Evolutionary conservation across 2,113 vertebrate species (phyloP), one percentile per base, ranked within the genome.

Genomic region (Rynchops niger): DNA sequence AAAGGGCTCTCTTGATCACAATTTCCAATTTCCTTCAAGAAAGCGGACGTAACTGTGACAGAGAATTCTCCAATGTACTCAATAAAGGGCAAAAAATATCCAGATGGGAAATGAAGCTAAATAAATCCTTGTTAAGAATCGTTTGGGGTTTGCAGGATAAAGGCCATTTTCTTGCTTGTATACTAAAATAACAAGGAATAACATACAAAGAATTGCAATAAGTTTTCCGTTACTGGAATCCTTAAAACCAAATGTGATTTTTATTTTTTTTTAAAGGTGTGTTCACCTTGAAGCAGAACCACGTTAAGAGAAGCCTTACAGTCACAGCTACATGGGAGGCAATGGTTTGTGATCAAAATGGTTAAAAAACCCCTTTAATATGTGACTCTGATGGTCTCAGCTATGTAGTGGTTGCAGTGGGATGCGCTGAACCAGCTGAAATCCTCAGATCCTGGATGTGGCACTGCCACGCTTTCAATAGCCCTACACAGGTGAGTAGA

Each of bases 391-490:
- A 9, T 36, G 49, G 38, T 63, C 52, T 59, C 84, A 49, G 36
- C 36, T 12, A 11, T 25, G 8, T 5, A 2, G 36, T 5, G 59
- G 30, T 40, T 19, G 5, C 69, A 29, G 42, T 34, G 61, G 66
- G 15, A 22, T 30, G 8, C 6, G 15, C 20, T 34, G 10, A 71
- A 58, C 0, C 5, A 11, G 12, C 40, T 29, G 38, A 45, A 79
- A 43, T 16, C 0, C 1, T n/a, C 56, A 40, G 70, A 2, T 5
- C 15, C 59, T 29, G 38, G 4, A 3, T 3, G 22, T 5, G 59
- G 6, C 26, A 79, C 21, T 29, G 2, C 8, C 6, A 2, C 0
- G 5, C 3, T 7, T 49, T 9, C 1, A 9, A 10, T 1, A 61
- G 25, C 4, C 32, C 59, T 3, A 0, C 27, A 26, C 12, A 21